These are phyloP conservation scores for Dendroctonus valens DNA, from an alignment of 1,140 invertebrate genomes.

Conservation along the genomic window DNA sequence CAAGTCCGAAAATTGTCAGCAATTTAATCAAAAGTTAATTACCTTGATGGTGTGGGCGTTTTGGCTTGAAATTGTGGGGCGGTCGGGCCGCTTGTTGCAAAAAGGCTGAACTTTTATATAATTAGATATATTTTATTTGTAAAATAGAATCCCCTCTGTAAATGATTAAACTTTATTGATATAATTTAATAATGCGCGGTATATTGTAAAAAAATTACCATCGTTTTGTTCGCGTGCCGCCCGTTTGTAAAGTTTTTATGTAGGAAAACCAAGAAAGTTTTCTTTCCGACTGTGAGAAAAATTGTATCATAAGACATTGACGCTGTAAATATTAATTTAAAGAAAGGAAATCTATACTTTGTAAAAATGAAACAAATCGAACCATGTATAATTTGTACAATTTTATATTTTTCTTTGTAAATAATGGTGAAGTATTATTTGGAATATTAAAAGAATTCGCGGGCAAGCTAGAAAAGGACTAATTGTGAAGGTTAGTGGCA, in stretches of 20 bases:
- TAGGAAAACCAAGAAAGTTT: constrained; percentile 23
- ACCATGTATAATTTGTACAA: constrained; percentile 36
- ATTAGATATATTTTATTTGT: constrained; percentile 37
- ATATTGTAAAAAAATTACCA: constrained; percentile 28
- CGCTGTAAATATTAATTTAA: constrained; percentile 40
- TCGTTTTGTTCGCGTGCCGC: constrained; percentile 12
- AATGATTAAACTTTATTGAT: constrained; percentile 31
- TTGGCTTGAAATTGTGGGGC: constrained; percentile 2
- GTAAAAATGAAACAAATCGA: constrained; percentile 25
- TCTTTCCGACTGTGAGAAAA: constrained; percentile 30
- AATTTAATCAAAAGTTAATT: too few species aligned
- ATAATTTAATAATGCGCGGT: constrained; percentile 25
- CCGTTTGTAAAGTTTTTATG: constrained; percentile 28
- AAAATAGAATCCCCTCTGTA: constrained; percentile 31
- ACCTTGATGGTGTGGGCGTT: neutral
- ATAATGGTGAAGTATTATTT: constrained; percentile 39
- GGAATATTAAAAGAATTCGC: constrained; percentile 38
- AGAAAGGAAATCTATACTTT: constrained; percentile 34
- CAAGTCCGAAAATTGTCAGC: too few species aligned
- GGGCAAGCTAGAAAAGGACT: constrained; percentile 25
- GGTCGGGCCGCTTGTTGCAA: constrained; percentile 15
- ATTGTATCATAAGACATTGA: constrained; percentile 36
- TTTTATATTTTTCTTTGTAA: constrained; percentile 37
- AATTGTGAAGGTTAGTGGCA: neutral
- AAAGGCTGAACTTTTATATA: constrained; percentile 36